Conservation (phyloP, 2,888 invertebrate genomes). For the Gymnosoma rotundatum region DNA sequence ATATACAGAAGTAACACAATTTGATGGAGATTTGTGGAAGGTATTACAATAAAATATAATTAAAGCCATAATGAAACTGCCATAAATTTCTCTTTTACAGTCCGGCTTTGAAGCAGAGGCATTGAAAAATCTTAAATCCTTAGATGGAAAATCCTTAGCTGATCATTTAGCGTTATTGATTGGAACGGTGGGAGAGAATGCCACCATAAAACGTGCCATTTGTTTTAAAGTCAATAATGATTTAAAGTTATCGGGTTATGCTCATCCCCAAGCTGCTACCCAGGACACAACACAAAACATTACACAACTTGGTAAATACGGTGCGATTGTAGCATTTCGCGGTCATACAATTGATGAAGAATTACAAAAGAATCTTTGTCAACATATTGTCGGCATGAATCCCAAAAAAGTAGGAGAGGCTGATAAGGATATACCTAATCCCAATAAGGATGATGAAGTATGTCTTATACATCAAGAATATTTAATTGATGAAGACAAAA, state of each 20-base stretch:
- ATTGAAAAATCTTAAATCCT: constrained; percentile 85
- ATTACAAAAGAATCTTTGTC: constrained; percentile 90
- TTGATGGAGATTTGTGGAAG: constrained; percentile 85
- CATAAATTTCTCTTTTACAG: constrained; percentile 58
- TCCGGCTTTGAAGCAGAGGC: constrained; percentile 86
- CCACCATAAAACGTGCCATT: constrained; percentile 89
- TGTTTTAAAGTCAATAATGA: constrained; percentile 86
- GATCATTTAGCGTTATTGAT: constrained; percentile 93
- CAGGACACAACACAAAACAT: constrained; percentile 78
- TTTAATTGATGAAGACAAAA: constrained; percentile 89
- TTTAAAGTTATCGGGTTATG: constrained; percentile 85
- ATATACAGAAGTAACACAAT: constrained; percentile 84
- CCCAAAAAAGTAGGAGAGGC: constrained; percentile 89
- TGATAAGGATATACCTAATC: constrained; percentile 85
- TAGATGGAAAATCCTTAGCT: constrained; percentile 88
- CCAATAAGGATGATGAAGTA: constrained; percentile 89
- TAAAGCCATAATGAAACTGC: neutral
- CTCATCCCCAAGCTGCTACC: constrained; percentile 88
- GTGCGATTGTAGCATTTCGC: constrained; percentile 90
- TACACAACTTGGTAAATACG: constrained; percentile 91
- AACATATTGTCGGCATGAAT: constrained; percentile 96
- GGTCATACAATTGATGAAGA: constrained; percentile 82
- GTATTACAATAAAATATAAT: constrained; percentile 77
- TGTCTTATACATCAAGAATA: constrained; percentile 94
- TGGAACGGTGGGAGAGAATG: constrained; percentile 95